These are phyloP conservation scores for Drosophila busckii DNA, from an alignment of 1,140 invertebrate genomes.

Conservation along the genomic window DNA sequence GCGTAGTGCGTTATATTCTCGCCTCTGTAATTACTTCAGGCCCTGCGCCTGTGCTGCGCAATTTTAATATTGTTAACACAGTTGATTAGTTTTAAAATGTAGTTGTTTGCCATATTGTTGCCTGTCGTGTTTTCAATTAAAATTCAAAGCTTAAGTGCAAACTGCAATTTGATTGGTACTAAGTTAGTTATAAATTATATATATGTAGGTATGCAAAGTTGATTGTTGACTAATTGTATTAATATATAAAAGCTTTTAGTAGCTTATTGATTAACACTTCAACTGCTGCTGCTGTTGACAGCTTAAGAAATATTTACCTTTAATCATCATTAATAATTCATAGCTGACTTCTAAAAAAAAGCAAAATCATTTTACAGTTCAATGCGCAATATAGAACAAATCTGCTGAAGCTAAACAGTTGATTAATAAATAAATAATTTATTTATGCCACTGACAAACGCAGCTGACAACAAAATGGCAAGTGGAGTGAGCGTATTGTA, in stretches of 20 bases:
- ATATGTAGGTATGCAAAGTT: background rate
- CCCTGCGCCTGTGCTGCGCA: background rate
- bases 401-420: constrained; percentile 50
- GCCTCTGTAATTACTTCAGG: background rate
- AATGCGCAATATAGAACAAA: constrained; percentile 57
- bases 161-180: background rate
- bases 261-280: background rate
- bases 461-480: constrained; percentile 35
- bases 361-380: constrained; percentile 36
- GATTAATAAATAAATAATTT: constrained; percentile 69
- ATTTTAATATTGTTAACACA: constrained; percentile 70
- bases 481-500: background rate
- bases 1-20: constrained; percentile 58
- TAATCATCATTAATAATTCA: constrained; percentile 73
- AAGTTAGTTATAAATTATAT: background rate
- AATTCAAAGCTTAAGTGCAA: constrained; percentile 38
- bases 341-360: constrained; percentile 36
- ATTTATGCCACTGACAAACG: constrained; percentile 58
- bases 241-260: background rate
- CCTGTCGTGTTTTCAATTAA: constrained; percentile 43
- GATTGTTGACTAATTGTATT: background rate
- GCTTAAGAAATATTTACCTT: constrained; percentile 9
- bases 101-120: constrained; percentile 54
- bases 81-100: constrained; percentile 76
- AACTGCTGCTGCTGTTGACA: constrained; percentile 50